A percentile compares a stretch with the other conserved stretches of the same genome.
These are phyloP conservation scores for Xenus cinereus DNA, from an alignment of 2,113 vertebrate species.

Conservation along the genomic window DNA sequence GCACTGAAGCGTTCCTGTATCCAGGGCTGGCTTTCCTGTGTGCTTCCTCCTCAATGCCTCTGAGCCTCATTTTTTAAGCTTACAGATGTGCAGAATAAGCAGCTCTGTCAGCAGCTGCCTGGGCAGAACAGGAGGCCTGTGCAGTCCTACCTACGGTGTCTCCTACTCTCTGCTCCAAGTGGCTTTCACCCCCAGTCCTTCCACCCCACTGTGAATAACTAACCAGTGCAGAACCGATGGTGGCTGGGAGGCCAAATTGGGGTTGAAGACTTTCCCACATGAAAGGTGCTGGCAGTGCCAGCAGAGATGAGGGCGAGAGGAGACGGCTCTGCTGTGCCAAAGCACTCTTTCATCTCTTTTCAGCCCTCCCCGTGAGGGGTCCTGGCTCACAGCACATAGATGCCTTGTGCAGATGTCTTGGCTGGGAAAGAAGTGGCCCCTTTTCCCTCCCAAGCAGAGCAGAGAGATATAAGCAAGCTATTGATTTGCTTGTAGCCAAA, in stretches of 20 bases:
- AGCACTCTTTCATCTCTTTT: constrained; percentile 53
- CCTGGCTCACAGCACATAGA: constrained; percentile 58
- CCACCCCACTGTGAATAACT: not conserved
- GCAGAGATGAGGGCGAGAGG: constrained; percentile 14
- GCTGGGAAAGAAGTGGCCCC: constrained; percentile 52
- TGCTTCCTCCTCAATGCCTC: not conserved
- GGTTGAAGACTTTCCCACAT: constrained; percentile 54
- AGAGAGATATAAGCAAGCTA: constrained; percentile 42
- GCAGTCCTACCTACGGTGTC: not conserved
- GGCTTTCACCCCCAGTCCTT: accelerated
- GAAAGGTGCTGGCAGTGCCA: not conserved
- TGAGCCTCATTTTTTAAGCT: not conserved
- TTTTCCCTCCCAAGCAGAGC: constrained; percentile 35
- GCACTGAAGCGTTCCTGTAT: not conserved
- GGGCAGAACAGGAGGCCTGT: not conserved
- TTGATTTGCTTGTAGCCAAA: constrained; percentile 42
- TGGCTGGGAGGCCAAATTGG: not conserved
- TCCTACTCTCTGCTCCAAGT: not conserved
- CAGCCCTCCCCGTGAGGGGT: constrained; percentile 51
- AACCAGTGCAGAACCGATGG: not conserved
- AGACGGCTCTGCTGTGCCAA: constrained; percentile 27
- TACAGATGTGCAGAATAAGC: not conserved
- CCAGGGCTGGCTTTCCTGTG: not conserved
- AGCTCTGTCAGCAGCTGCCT: not conserved
- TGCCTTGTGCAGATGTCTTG: constrained; percentile 69